Percentiles rank a stretch among this genome's conserved stretches.
Evolutionary conservation across 2,113 vertebrate species (phyloP).

Genomic region (Euleptes europaea): DNA sequence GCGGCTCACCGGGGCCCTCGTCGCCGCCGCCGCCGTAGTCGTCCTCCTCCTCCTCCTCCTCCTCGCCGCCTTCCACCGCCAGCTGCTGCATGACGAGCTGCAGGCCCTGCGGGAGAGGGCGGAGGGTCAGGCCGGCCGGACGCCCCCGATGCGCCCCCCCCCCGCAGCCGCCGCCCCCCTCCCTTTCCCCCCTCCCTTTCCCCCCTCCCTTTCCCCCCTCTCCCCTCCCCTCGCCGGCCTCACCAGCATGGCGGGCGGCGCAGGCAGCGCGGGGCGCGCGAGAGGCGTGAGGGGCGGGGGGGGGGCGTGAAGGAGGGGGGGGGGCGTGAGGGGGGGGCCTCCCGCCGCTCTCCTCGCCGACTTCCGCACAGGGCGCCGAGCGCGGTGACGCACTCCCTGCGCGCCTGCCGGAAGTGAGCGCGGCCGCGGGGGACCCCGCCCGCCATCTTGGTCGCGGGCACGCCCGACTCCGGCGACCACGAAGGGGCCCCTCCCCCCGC

Average conservation of each 20-base stretch:
- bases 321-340: too few relatives aligned
- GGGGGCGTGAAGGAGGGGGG: too few relatives aligned
- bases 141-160: fast-evolving
- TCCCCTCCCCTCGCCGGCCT: too few relatives aligned
- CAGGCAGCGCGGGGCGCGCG: neutral
- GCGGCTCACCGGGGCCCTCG: neutral
- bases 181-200: neutral
- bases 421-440: too few relatives aligned
- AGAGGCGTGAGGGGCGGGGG: too few relatives aligned
- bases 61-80: neutral
- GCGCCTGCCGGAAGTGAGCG: too few relatives aligned
- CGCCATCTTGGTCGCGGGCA: neutral
- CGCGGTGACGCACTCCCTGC: too few relatives aligned
- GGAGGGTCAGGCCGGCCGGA: neutral
- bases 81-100: neutral
- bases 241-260: neutral
- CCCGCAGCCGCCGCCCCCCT: fast-evolving
- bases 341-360: neutral
- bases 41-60: neutral
- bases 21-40: neutral
- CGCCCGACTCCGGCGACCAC: too few relatives aligned
- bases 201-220: neutral
- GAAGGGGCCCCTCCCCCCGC: too few relatives aligned
- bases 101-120: neutral
- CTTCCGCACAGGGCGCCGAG: neutral